Conservation (phyloP, 2,113 vertebrate species). For the Phocoena phocoena region DNA sequence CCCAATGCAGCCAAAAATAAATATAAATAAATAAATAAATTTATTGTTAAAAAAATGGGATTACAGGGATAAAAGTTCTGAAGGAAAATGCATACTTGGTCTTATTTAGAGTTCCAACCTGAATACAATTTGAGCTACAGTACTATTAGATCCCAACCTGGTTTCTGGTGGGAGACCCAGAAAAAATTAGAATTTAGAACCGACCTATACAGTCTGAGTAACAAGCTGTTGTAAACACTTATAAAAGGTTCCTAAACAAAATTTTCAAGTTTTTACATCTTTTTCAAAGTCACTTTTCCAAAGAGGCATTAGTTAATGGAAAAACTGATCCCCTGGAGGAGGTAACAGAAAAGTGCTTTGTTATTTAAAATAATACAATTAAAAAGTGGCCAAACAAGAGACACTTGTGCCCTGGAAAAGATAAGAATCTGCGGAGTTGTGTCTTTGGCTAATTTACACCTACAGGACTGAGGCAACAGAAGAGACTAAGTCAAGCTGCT, state of each 20-base stretch:
- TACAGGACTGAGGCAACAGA: background rate
- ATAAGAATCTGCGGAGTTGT: too few species aligned
- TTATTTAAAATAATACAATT: background rate
- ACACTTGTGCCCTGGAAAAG: background rate
- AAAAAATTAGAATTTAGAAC: slow-evolving; percentile 11
- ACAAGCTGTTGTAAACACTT: background rate
- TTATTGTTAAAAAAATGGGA: background rate
- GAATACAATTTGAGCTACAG: background rate
- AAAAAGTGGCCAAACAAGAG: background rate
- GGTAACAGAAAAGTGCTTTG: background rate
- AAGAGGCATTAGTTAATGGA: background rate
- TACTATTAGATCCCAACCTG: background rate
- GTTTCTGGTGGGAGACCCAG: background rate
- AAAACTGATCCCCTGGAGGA: background rate
- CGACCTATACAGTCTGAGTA: background rate
- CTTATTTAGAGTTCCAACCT: background rate
- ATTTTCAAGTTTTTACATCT: background rate
- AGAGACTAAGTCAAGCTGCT: background rate
- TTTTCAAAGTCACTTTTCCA: slow-evolving; percentile 19
- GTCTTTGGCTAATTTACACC: background rate
- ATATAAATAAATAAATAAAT: too few species aligned
- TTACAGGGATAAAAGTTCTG: background rate
- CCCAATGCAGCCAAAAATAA: too few species aligned
- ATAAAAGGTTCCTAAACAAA: background rate
- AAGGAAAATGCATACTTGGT: background rate